phyloP scores from a whole-genome alignment of 2,113 vertebrate genomes.

The Hyla sarda region DNA sequence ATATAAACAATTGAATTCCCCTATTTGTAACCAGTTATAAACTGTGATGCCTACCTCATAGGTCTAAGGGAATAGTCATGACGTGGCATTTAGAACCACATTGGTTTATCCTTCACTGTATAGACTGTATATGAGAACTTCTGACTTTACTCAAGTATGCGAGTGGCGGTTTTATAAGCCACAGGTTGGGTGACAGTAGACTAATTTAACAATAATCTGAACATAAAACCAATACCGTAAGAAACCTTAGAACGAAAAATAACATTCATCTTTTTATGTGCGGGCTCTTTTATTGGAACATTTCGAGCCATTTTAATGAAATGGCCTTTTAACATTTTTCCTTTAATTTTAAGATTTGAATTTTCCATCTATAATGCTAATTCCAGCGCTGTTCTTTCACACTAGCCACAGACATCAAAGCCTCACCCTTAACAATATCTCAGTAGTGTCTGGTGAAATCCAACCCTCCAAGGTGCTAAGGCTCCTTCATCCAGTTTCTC shows the following conservation, averaged over 20 bases:
- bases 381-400: slow-evolving; percentile 26
- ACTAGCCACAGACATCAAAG: slow-evolving; percentile 38
- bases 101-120: background rate
- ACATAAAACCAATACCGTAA: background rate
- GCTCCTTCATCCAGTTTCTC: slow-evolving; percentile 29
- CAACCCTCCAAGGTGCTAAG: slow-evolving; percentile 40
- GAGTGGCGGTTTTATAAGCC: background rate
- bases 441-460: slow-evolving; percentile 28
- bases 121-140: background rate
- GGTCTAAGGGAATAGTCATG: background rate
- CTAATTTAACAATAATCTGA: background rate
- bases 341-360: slow-evolving; percentile 22
- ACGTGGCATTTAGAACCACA: background rate
- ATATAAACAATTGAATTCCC: background rate
- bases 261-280: background rate
- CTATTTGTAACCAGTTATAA: background rate
- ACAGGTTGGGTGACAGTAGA: background rate
- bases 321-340: slow-evolving; percentile 26
- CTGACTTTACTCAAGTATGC: background rate
- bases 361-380: slow-evolving; percentile 26
- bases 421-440: slow-evolving; percentile 13
- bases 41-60: background rate
- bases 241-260: background rate
- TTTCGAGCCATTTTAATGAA: background rate
- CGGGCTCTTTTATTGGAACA: background rate